A percentile compares a stretch with the other conserved stretches of the same genome.
Evolutionary conservation across 1,140 invertebrate species (phyloP).

Genomic region (Globodera ellingtonae): DNA sequence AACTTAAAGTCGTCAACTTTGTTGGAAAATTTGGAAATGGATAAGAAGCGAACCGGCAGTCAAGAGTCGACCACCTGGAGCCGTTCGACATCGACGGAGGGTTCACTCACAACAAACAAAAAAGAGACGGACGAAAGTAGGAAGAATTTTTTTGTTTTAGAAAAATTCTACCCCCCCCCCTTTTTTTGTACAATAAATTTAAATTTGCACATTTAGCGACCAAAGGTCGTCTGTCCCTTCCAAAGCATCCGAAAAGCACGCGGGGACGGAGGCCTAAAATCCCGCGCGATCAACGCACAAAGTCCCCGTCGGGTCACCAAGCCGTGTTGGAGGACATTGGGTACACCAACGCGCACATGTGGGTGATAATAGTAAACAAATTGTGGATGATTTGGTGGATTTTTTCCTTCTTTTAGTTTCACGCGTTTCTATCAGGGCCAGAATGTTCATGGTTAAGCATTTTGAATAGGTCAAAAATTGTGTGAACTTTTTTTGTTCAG

Average conservation of each 20-base stretch:
- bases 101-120: constrained; percentile 35
- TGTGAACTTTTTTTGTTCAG: constrained; percentile 7
- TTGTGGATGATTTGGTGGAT: neutral
- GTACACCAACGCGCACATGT: constrained; percentile 40
- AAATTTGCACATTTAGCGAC: neutral
- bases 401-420: constrained; percentile 14
- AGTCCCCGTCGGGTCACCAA: constrained; percentile 31
- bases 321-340: constrained; percentile 35
- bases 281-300: constrained; percentile 24
- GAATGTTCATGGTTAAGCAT: constrained; percentile 32
- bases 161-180: too few species aligned
- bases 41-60: neutral
- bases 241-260: neutral
- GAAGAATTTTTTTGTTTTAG: neutral
- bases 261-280: constrained; percentile 24
- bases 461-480: neutral
- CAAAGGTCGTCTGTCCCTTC: neutral
- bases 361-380: constrained; percentile 1
- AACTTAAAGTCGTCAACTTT: neutral
- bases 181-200: too few species aligned
- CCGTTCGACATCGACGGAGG: neutral
- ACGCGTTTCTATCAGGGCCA: constrained; percentile 45
- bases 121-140: constrained; percentile 2
- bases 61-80: neutral
- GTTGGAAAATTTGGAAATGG: neutral